Base-by-base conservation (phyloP, 2,888 invertebrate species). In the Spodoptera picta region DNA sequence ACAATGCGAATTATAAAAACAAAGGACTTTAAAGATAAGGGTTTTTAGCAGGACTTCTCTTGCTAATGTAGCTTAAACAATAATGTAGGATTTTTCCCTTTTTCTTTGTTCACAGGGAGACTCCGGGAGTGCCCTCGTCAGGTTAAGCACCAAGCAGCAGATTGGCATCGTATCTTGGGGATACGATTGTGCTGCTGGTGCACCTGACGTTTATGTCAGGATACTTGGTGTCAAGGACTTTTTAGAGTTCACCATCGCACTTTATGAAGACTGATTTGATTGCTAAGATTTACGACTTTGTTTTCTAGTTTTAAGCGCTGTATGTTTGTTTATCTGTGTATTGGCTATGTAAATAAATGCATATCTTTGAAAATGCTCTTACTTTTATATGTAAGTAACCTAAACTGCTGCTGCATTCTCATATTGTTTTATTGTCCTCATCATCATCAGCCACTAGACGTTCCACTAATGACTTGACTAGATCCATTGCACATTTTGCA, bases 161-260 rank as follows among this genome's bases (percentile, higher is more conserved):
- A 73, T 88, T 36, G 91, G 87, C 0, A 47, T 90, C 3, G 90
- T 91, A 2, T 91, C 90, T 0, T 91, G 91, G 92, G 91, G 91
- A 3, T 70, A 83, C 43, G 81, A 83, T 2, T 91, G 92, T 59
- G 92, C 91, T 0, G 49, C 52, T 3, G 89, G 87, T 0, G 86
- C 85, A 0, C 91, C 91, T 0, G 92, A 92, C 66, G 76, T 91
- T 68, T 87, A 80, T 68, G 84, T 79, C 2, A 71, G 90, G 1
- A 6, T 87, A 31, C 82, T 82, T 19, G 86, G 83, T 3, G 79
- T 69, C 60, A 48, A 46, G 10, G 41, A 60, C 36, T 90, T 78
- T 14, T 7, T 74, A 14, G 14, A 62, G 7, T 6, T 12, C 6
- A 10, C 48, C 4, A 23, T 61, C 4, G 24, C 23, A 9, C 23